Conservation (phyloP, 2,888 invertebrate genomes). For the Nephrotoma appendiculata region DNA sequence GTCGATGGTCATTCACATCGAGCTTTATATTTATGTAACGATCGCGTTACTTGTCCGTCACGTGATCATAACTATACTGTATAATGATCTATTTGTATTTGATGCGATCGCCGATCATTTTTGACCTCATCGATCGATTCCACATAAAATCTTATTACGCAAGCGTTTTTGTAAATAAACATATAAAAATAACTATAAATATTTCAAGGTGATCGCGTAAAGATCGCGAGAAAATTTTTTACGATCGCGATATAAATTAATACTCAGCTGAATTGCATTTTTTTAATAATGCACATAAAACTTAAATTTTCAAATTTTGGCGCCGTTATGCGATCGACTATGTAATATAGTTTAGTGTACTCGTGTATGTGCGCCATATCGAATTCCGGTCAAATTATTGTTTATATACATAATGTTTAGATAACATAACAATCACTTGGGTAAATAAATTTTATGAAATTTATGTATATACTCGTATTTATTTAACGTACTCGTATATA, state of each 20-base stretch:
- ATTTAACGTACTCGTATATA: background rate
- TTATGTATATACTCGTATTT: background rate
- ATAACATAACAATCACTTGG: background rate
- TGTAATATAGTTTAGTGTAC: background rate
- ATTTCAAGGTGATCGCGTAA: background rate
- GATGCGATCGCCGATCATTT: background rate
- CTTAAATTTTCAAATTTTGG: too few species aligned
- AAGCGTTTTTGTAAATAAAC: background rate
- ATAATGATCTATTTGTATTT: background rate
- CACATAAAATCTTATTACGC: background rate
- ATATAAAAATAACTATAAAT: background rate
- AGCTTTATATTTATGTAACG: background rate
- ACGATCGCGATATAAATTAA: background rate
- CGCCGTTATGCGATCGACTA: background rate
- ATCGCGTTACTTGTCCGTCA: background rate
- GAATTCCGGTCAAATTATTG: background rate
- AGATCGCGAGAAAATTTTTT: background rate
- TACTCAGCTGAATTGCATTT: background rate
- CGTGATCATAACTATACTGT: background rate
- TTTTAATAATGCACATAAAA: background rate
- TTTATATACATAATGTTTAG: background rate
- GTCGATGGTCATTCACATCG: background rate
- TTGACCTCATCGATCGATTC: background rate
- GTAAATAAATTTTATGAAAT: background rate
- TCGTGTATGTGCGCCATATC: background rate